These are phyloP conservation scores for Aleadryas rufinucha DNA, from an alignment of 2,113 vertebrate species.

Conservation along the genomic window DNA sequence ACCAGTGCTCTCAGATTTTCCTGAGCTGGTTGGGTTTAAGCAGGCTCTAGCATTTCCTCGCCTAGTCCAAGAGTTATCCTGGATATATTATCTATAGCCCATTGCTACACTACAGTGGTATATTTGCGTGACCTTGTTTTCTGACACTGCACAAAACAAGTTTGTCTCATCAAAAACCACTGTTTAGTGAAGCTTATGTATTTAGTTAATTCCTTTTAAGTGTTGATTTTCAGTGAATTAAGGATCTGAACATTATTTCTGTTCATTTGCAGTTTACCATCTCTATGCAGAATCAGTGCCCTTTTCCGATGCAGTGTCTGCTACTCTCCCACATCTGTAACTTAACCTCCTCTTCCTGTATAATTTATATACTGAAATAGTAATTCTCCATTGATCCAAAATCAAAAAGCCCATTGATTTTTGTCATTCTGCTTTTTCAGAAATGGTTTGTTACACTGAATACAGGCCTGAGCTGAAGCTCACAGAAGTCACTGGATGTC, in stretches of 20 bases:
- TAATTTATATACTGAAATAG: background rate
- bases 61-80: background rate
- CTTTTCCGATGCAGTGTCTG: background rate
- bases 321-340: background rate
- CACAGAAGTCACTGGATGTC: background rate
- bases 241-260: background rate
- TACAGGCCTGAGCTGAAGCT: background rate
- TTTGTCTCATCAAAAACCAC: background rate
- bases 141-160: background rate
- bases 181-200: background rate
- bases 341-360: background rate
- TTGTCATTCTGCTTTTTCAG: background rate
- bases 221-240: background rate
- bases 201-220: background rate
- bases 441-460: background rate
- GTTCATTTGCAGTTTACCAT: background rate
- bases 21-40: background rate
- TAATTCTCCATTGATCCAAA: constrained; percentile 21
- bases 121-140: background rate
- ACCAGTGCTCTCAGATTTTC: background rate
- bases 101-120: background rate
- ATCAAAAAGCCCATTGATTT: constrained; percentile 20
- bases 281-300: background rate
- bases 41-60: background rate
- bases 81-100: background rate